phyloP scores from a whole-genome alignment of 2,113 vertebrate genomes.

The Tachysurus vachellii region DNA sequence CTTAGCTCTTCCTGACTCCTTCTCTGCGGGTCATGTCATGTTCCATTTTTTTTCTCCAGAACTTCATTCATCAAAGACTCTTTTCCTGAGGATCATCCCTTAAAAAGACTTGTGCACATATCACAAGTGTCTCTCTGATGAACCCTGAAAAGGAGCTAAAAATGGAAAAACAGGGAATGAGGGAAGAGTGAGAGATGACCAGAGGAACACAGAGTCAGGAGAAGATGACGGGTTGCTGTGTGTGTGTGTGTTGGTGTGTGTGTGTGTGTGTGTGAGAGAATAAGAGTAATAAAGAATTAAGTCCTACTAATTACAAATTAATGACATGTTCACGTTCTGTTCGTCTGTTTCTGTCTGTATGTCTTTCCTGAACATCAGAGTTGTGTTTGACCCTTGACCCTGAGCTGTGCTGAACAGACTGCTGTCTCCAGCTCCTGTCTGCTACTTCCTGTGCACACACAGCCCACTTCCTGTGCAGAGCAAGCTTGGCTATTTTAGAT shows the following conservation, averaged over 20 bases:
- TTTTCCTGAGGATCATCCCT: slow-evolving; percentile 35
- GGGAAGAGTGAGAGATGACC: slow-evolving; percentile 22
- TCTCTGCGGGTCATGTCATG: slow-evolving; percentile 26
- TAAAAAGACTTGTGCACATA: not conserved
- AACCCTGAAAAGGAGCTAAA: slow-evolving; percentile 22
- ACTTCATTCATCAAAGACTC: slow-evolving; percentile 37
- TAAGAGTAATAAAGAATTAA: not conserved
- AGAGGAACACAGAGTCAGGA: slow-evolving; percentile 20
- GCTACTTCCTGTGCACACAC: slow-evolving; percentile 53
- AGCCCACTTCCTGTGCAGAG: slow-evolving; percentile 53
- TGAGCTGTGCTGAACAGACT: slow-evolving; percentile 44
- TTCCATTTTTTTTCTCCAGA: slow-evolving; percentile 33
- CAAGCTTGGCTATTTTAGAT: slow-evolving; percentile 49
- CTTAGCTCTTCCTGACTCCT: slow-evolving; percentile 23
- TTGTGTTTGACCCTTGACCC: slow-evolving; percentile 48
- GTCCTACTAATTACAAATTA: not conserved
- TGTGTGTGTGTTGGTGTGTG: slow-evolving; percentile 6
- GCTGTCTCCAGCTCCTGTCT: slow-evolving; percentile 54
- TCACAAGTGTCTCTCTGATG: not conserved
- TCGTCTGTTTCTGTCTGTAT: not conserved
- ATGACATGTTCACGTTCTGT: not conserved
- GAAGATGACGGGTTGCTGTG: not conserved
- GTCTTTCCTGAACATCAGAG: slow-evolving; percentile 38
- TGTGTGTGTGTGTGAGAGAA: not conserved
- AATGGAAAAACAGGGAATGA: slow-evolving; percentile 29